Conservation (phyloP, 2,888 invertebrate genomes). For the Gerosis bhagava region DNA sequence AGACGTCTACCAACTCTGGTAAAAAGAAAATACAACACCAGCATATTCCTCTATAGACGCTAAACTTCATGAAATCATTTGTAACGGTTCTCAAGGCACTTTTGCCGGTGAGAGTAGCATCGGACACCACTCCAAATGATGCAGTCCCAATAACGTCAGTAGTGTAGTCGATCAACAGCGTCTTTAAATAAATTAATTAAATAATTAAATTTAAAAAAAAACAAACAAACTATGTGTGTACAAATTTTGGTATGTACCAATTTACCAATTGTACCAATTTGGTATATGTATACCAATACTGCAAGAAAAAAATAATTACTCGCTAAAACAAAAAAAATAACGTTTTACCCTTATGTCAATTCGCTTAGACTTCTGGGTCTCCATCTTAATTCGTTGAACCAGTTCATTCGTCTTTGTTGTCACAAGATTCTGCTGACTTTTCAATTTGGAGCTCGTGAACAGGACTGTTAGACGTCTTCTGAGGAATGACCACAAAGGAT, state of each 20-base stretch:
- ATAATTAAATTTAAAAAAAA: too few relatives aligned
- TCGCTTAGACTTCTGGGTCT: constrained; percentile 24
- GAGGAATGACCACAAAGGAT: constrained; percentile 38
- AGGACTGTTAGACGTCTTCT: constrained; percentile 36
- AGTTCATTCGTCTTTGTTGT: constrained; percentile 35
- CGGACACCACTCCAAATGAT: constrained; percentile 40
- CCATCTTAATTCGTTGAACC: constrained; percentile 35
- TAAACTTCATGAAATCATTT: constrained; percentile 37
- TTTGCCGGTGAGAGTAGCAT: constrained; percentile 42
- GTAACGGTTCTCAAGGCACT: constrained; percentile 40
- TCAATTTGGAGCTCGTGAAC: constrained; percentile 42
- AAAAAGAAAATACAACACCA: constrained; percentile 55
- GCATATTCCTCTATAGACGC: constrained; percentile 39
- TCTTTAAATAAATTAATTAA: constrained; percentile 29
- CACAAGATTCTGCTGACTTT: constrained; percentile 31
- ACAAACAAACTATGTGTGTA: too few relatives aligned
- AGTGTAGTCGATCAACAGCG: constrained; percentile 38
- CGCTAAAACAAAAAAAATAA: background rate
- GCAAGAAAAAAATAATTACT: too few relatives aligned
- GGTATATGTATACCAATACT: too few relatives aligned
- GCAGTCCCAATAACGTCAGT: constrained; percentile 44
- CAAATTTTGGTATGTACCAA: too few relatives aligned
- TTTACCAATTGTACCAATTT: background rate
- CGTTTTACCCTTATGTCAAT: constrained; percentile 33
- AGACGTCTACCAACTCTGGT: constrained; percentile 47